A percentile compares a stretch with the other conserved stretches of the same genome.
Conservation (phyloP, 2,113 vertebrate species). For the Xiphias gladius region DNA sequence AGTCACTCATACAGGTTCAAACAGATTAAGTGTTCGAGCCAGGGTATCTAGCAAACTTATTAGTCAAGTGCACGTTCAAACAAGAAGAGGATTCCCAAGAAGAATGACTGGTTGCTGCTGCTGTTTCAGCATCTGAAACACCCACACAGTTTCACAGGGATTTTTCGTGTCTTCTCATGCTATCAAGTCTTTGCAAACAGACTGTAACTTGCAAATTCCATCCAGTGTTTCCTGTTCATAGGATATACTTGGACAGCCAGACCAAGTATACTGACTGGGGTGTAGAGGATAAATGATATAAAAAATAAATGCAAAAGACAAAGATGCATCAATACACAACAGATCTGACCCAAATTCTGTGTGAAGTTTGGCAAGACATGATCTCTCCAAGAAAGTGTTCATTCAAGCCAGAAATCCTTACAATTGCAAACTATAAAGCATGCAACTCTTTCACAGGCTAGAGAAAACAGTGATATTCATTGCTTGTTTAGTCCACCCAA, state of each 20-base stretch:
- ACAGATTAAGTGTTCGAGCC: neutral
- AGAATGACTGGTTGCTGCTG: neutral
- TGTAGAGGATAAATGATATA: neutral
- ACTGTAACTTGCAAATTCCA: neutral
- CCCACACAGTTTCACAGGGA: neutral
- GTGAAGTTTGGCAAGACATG: no score
- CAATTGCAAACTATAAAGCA: no score
- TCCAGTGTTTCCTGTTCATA: neutral
- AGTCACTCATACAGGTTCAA: slow-evolving; percentile 29
- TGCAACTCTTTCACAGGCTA: no score
- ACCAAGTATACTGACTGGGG: no score
- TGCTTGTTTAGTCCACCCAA: no score
- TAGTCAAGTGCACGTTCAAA: neutral
- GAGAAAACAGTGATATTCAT: no score
- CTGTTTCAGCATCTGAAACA: no score
- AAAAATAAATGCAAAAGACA: neutral
- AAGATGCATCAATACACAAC: neutral
- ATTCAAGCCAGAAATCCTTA: no score
- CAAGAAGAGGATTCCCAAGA: neutral
- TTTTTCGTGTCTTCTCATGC: neutral
- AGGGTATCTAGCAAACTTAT: neutral
- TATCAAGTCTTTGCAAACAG: neutral
- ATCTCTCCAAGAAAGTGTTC: no score
- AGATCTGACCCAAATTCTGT: no score
- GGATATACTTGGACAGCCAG: neutral